Evolutionary conservation across 1,140 invertebrate genomes (phyloP), one percentile per base, ranked within the genome.

Genomic region (Dufourea novaeangliae): DNA sequence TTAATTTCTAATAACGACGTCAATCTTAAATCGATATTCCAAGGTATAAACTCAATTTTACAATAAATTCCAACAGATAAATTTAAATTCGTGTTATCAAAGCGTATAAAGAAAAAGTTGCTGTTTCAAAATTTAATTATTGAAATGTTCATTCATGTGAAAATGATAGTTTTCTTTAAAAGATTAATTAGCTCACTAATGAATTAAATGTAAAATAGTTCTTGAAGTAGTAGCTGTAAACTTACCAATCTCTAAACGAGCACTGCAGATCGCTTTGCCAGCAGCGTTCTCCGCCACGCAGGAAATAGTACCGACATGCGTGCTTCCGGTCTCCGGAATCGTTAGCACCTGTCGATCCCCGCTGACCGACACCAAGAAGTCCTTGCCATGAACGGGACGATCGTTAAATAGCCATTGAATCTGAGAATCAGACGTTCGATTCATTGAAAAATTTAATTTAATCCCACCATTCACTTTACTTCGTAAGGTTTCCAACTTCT

Each of bases 381-480:
- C 94, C 83, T 94, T 94, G n/a, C 95, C 95, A 64, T 94, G 93
- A 37, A 96, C 93, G 10, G 95, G 94, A 79, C 94, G 93, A 34
- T 95, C 95, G 85, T 96, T 96, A 87, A 96, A 95, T 27, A 94
- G 91, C 96, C 96, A 97, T 68, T 94, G 93, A 37, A 96, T 94
- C 95, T 96, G 85, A 76, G 86, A 72, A 54, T 54, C 4, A 1
- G 29, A 29, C 22, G 0, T 25, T 29, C 22, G 34, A 54, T 4
- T 56, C 2, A 20, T 1, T 32, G 34, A 37, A 50, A n/a, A 37
- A 5, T 37, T 37, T 3, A 37, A 37, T 37, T 37, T 37, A 5
- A 37, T 37, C 34, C 8, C 8, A 37, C 3, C 3, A 37, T 8
- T 37, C 8, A 37, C n/a, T n/a, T n/a, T n/a, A n/a, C n/a, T n/a